phyloP scores from a whole-genome alignment of 92 coral and sea anemone species.

The Hydrozoanthus gracilis region DNA sequence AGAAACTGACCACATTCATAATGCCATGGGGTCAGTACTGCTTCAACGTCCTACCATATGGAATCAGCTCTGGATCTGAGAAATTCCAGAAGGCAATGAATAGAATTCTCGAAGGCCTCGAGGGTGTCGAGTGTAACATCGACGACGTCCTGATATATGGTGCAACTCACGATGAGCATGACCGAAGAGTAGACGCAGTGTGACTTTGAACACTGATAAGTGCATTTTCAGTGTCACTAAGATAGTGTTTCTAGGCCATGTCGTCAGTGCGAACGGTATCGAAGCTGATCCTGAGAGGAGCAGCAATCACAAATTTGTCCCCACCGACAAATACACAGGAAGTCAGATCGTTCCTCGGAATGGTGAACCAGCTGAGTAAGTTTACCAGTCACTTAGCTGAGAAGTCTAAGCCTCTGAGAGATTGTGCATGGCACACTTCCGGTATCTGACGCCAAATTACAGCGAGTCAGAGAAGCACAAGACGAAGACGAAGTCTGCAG shows the following conservation, averaged over 20 bases:
- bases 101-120: constrained; percentile 12
- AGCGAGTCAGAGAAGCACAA: not conserved
- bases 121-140: constrained; percentile 35
- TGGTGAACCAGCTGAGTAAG: constrained; percentile 54
- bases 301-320: constrained; percentile 49
- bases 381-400: constrained; percentile 47
- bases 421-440: constrained; percentile 1
- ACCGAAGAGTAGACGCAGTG: constrained; percentile 13
- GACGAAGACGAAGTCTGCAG: constrained; percentile 22
- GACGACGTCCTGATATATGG: constrained; percentile 33
- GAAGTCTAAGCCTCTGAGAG: constrained; percentile 50
- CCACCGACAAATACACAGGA: constrained; percentile 22
- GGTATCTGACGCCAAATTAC: too few species aligned
- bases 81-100: constrained; percentile 22
- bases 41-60: constrained; percentile 32
- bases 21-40: constrained; percentile 17
- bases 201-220: constrained; percentile 46
- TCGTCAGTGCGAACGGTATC: constrained; percentile 32
- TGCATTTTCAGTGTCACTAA: constrained; percentile 23
- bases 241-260: constrained; percentile 45
- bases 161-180: not conserved
- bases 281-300: constrained; percentile 43
- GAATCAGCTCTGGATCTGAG: constrained; percentile 39
- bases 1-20: constrained; percentile 7
- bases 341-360: constrained; percentile 52